Evolutionary conservation across 2,113 vertebrate genomes (phyloP).

Genomic region (Nothoprocta perdicaria): DNA sequence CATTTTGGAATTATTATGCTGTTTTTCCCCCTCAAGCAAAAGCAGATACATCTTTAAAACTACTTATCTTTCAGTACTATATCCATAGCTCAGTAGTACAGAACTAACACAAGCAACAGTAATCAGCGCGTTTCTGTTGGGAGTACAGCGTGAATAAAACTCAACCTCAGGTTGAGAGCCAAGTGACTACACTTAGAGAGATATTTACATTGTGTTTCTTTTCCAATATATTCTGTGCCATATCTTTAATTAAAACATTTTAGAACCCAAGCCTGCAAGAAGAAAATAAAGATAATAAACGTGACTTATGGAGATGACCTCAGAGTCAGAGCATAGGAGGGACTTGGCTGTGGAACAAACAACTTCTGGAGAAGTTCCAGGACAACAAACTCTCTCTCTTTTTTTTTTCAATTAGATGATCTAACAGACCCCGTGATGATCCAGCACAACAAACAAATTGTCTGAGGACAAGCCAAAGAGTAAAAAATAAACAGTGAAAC

Average conservation of each 20-base stretch:
- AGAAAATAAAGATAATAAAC: constrained; percentile 39
- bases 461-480: constrained; percentile 66
- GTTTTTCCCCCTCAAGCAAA: not conserved
- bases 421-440: constrained; percentile 75
- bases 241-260: not conserved
- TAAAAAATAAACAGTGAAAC: constrained; percentile 64
- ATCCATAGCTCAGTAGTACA: not conserved
- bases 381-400: constrained; percentile 65
- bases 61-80: not conserved
- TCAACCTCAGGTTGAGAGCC: constrained; percentile 19
- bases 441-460: constrained; percentile 72
- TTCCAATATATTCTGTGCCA: not conserved
- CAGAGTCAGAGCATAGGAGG: constrained; percentile 45
- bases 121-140: not conserved
- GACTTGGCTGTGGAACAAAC: constrained; percentile 58
- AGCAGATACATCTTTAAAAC: not conserved
- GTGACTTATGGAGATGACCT: constrained; percentile 52
- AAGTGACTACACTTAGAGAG: not conserved
- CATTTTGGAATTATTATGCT: not conserved
- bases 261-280: not conserved
- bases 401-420: constrained; percentile 73
- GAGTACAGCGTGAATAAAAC: not conserved
- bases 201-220: not conserved
- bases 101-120: not conserved
- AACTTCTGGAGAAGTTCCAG: constrained; percentile 68